Evolutionary conservation across 2,113 vertebrate genomes (phyloP), one percentile per base, ranked within the genome.

Genomic region (Scomber colias): DNA sequence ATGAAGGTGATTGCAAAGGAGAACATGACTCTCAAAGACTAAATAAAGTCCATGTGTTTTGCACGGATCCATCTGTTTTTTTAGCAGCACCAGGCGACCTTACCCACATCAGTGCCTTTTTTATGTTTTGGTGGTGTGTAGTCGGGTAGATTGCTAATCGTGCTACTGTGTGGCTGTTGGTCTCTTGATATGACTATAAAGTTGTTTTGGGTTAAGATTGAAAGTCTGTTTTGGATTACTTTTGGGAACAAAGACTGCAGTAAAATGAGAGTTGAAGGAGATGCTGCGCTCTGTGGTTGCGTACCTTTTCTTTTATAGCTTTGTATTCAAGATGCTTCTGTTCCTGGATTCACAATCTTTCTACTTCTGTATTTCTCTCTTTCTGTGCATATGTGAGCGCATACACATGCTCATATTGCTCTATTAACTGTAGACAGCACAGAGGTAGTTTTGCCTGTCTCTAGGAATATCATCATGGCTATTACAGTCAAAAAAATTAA

Each of bases 241-340:
- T 84, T 69, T 15, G 53, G 70, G 63, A 68, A 49, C 6, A 35
- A 5, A 1, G 46, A 48, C n/a, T 51, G 54, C 71, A 83, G 35
- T 83, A 70, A 86, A 88, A 61, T 67, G 40, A 10, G 19, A 72
- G 66, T 79, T 88, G 60, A 91, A 89, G 87, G 78, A 49, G 24
- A 72, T 72, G 67, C 45, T 62, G 57, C 44, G 51, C 64, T 82
- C 62, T 71, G 75, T 56, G 73, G 85, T 79, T 83, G 86, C 82
- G 79, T 83, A 79, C 79, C 75, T 85, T 68, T 64, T 61, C 19
- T 30, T 70, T 81, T 63, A 83, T 14, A 66, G 45, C 53, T 5
- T 2, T 71, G 54, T 68, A 66, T 82, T 86, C 31, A 62, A 64
- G 46, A 54, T 19, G 24, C 56, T 79, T 81, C 30, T 69, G 54